Evolutionary conservation across 2,888 invertebrate species (phyloP), one percentile per base, ranked within the genome.

Genomic region (Drosophila cognata): DNA sequence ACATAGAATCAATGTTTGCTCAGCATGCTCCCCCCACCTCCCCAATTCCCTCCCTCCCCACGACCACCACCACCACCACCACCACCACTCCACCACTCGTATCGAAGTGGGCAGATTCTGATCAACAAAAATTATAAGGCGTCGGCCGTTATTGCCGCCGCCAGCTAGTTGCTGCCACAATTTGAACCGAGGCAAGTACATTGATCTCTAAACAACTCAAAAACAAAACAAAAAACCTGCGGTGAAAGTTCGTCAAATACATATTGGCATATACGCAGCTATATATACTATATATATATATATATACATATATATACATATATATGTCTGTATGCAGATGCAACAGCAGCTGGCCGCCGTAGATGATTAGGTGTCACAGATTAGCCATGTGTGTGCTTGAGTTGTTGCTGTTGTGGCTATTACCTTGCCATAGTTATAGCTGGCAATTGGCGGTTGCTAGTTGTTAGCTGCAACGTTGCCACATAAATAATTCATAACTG

Each of bases 401-500:
- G 11, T 11, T 60, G 28, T 21, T 38, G 41, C 28, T 29, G 18
- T 28, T 50, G 51, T 29, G 51, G 29, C 36, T 28, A 38, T 28
- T 38, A 59, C 36, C 33, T 64, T 28, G 61, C 78, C 29, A 51
- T 46, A 63, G 60, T 71, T 56, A 38, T 29, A 61, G 55, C 41
- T 46, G 38, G 41, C 38, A 18, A 28, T 28, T 56, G 38, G 35
- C 36, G 13, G 36, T 25, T 46, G 56, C 21, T 28, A 38, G 63
- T 61, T 64, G 76, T 50, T 50, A 43, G 57, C 31, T 72, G 48
- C 59, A 61, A 58, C 35, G 53, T 60, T 68, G 81, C 81, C 66
- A 69, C 84, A 90, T 90, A 90, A 91, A 90, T 90, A 90, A 90
- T 90, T 91, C 89, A 90, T 90, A 90, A 88, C 89, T 85, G 89